Conservation (phyloP, 2,113 vertebrate genomes). For the Eudyptes chrysolophus region DNA sequence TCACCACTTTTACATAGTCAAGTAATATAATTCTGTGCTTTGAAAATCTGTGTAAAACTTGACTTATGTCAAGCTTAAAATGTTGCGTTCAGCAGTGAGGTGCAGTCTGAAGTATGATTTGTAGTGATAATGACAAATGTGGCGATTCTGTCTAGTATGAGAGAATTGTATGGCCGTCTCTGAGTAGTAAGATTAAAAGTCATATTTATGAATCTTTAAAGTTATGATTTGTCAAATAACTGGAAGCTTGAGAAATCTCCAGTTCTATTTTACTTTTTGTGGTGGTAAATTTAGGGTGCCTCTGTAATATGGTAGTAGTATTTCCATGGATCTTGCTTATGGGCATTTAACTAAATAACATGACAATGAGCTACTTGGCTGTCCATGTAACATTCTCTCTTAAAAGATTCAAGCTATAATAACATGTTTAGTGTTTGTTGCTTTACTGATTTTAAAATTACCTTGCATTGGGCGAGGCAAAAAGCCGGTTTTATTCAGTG, state of each 20-base stretch:
- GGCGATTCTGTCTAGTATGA: background rate
- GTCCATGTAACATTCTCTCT: conserved; percentile 17
- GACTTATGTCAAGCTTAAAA: background rate
- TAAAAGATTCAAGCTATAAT: background rate
- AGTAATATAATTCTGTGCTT: conserved; percentile 4
- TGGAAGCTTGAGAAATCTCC: background rate
- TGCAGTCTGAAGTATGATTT: background rate
- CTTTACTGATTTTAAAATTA: background rate
- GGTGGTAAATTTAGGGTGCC: background rate
- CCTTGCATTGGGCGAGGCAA: background rate
- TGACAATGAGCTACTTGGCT: background rate
- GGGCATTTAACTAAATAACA: background rate
- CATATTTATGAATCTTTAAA: background rate
- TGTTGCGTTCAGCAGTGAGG: background rate
- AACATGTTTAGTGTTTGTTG: background rate
- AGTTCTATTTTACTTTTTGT: background rate
- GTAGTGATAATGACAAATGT: background rate
- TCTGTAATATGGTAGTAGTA: background rate
- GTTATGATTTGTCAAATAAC: background rate
- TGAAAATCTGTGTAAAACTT: background rate
- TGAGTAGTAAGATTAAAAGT: background rate
- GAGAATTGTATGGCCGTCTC: background rate
- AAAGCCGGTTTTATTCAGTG: background rate
- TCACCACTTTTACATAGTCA: background rate
- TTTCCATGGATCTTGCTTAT: background rate